These are phyloP conservation scores for Pedionomus torquatus DNA, from an alignment of 2,113 vertebrate genomes.

Conservation along the genomic window DNA sequence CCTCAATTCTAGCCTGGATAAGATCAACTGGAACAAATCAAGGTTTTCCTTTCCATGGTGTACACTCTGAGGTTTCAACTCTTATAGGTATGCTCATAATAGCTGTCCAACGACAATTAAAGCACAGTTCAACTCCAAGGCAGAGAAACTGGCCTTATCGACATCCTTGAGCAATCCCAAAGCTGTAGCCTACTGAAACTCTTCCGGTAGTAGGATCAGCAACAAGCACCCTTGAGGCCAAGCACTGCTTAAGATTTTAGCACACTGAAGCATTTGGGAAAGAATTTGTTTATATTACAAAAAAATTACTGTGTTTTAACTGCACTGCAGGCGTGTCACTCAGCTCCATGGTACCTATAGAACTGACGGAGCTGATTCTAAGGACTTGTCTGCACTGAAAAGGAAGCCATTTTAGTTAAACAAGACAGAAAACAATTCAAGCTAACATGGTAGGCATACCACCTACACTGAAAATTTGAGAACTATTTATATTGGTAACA, in stretches of 20 bases:
- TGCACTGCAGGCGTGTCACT: not conserved
- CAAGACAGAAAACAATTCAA: constrained; percentile 4
- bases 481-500: constrained; percentile 42
- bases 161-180: not conserved
- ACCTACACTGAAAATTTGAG: constrained; percentile 43
- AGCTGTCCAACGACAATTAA: not conserved
- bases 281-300: not conserved
- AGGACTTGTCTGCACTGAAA: not conserved
- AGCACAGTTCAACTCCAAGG: not conserved
- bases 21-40: constrained; percentile 52
- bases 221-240: not conserved
- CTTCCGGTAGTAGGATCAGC: not conserved
- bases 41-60: not conserved
- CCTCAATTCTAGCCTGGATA: constrained; percentile 37
- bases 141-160: not conserved
- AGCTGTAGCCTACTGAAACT: not conserved
- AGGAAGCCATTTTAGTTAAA: constrained; percentile 40
- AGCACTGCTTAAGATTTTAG: not conserved
- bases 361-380: not conserved
- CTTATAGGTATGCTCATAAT: not conserved
- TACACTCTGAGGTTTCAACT: not conserved
- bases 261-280: not conserved
- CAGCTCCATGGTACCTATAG: not conserved
- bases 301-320: not conserved
- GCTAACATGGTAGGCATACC: constrained; percentile 33